phyloP scores from a whole-genome alignment of 2,888 invertebrate genomes.

The Nineta flava region DNA sequence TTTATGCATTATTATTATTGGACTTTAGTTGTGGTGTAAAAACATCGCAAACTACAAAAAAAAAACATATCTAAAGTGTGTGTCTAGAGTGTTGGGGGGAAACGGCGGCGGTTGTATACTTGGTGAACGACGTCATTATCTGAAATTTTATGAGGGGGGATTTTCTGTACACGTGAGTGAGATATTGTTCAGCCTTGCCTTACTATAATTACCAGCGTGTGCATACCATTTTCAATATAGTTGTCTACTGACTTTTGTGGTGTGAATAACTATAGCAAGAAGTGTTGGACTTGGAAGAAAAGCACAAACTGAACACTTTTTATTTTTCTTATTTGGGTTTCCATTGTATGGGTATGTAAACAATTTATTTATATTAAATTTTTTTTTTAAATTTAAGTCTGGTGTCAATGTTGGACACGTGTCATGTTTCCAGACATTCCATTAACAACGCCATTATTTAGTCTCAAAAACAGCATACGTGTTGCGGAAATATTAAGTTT shows the following conservation, averaged over 20 bases:
- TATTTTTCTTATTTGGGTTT: conserved; percentile 19
- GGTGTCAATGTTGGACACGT: too few relatives aligned
- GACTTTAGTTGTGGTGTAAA: neutral
- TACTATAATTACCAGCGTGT: neutral
- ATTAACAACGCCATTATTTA: neutral
- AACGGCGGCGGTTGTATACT: neutral
- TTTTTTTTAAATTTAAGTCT: neutral
- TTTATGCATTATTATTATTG: conserved; percentile 4
- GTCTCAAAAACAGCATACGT: neutral
- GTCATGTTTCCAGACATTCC: conserved; percentile 15
- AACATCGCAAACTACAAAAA: neutral
- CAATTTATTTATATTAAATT: conserved; percentile 6
- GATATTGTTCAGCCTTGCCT: neutral
- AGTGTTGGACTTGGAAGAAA: neutral
- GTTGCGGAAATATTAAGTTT: neutral
- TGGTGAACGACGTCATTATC: neutral
- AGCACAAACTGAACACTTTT: conserved; percentile 4
- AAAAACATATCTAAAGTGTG: neutral
- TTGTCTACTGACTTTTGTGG: neutral
- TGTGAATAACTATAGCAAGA: neutral
- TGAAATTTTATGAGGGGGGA: neutral
- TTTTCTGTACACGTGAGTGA: neutral
- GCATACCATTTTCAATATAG: neutral
- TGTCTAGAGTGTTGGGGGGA: neutral
- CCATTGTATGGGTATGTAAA: conserved; percentile 37